phyloP scores from a whole-genome alignment of 2,888 invertebrate genomes.

The Lasioglossum calceatum region DNA sequence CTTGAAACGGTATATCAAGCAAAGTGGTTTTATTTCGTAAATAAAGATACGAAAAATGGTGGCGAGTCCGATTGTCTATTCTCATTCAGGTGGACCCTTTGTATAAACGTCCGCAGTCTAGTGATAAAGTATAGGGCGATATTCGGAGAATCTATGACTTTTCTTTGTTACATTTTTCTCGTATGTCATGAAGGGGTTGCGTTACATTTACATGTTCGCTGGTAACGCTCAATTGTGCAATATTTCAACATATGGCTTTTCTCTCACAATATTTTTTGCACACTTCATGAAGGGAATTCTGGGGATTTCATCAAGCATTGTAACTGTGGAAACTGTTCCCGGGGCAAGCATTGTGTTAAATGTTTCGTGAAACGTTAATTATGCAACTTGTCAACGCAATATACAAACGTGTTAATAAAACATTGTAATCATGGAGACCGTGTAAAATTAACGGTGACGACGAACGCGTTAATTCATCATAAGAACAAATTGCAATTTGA shows the following conservation, averaged over 20 bases:
- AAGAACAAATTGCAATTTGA: not conserved
- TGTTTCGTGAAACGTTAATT: not conserved
- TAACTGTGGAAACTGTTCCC: not conserved
- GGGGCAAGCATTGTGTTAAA: not conserved
- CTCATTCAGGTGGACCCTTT: slow-evolving; percentile 1
- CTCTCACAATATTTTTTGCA: not conserved
- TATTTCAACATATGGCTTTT: not conserved
- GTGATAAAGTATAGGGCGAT: slow-evolving; percentile 7
- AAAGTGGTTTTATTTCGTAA: slow-evolving; percentile 9
- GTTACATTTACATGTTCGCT: not conserved
- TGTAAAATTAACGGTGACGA: not conserved
- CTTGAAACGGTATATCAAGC: slow-evolving; percentile 11
- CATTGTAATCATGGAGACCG: not conserved
- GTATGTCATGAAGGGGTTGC: not conserved
- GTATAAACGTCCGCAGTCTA: not conserved
- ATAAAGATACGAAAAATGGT: slow-evolving; percentile 20
- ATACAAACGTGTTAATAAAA: not conserved
- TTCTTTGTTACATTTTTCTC: slow-evolving; percentile 8
- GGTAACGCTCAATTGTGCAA: not conserved
- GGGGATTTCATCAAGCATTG: not conserved
- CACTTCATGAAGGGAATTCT: not conserved
- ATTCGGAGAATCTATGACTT: slow-evolving; percentile 2
- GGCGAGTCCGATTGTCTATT: not conserved
- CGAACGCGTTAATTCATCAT: not conserved
- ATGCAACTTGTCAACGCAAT: not conserved